Evolutionary conservation across 2,113 vertebrate genomes (phyloP).

Genomic region (Gobius niger): DNA sequence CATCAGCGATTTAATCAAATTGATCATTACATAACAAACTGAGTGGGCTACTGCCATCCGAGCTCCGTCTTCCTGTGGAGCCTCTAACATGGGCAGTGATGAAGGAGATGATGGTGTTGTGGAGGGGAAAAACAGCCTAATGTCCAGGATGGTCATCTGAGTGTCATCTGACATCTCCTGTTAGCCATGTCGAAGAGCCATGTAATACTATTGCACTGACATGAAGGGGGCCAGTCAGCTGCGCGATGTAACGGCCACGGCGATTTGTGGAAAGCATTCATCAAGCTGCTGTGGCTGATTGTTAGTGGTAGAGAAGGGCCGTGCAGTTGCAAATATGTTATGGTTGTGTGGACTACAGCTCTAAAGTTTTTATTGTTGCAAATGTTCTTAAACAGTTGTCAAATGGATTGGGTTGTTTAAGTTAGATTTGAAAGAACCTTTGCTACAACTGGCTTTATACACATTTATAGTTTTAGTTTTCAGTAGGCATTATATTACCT

Average conservation of each 20-base stretch:
- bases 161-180: constrained; percentile 49
- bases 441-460: too few relatives aligned
- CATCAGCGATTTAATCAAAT: constrained; percentile 68
- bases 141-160: constrained; percentile 48
- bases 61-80: constrained; percentile 62
- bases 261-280: constrained; percentile 26
- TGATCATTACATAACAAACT: constrained; percentile 70
- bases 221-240: constrained; percentile 19
- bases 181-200: constrained; percentile 27
- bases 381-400: too few relatives aligned
- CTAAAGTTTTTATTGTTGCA: too few relatives aligned
- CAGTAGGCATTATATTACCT: too few relatives aligned
- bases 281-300: constrained; percentile 4
- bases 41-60: constrained; percentile 61
- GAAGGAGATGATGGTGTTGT: constrained; percentile 26
- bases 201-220: constrained; percentile 21
- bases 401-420: too few relatives aligned
- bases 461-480: too few relatives aligned
- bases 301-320: background rate
- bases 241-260: constrained; percentile 17
- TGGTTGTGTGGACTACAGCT: too few relatives aligned
- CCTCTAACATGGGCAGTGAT: constrained; percentile 55
- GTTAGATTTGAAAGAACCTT: too few relatives aligned
- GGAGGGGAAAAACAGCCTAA: constrained; percentile 43
- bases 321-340: too few relatives aligned